These are phyloP conservation scores for Triplophysa bombifrons DNA, from an alignment of 2,797 vertebrate species.

Conservation along the genomic window DNA sequence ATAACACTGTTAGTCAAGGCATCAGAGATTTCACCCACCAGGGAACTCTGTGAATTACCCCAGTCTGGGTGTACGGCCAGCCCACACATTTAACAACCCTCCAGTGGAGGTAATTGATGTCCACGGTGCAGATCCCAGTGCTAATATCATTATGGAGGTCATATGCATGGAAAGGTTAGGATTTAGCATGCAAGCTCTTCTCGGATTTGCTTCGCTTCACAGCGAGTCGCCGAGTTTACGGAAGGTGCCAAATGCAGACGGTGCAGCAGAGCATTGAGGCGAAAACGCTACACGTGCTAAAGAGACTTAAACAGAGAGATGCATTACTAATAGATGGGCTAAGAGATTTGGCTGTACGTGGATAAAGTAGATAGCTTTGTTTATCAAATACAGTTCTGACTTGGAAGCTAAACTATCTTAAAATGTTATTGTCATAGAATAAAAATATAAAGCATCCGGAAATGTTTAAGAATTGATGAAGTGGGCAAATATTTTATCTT, in stretches of 20 bases:
- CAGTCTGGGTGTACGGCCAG: slow-evolving; percentile 46
- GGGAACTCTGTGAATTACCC: slow-evolving; percentile 50
- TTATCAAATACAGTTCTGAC: neutral
- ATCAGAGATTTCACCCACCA: slow-evolving; percentile 36
- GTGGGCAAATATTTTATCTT: neutral
- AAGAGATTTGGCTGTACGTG: neutral
- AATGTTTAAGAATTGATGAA: neutral
- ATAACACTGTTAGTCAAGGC: slow-evolving; percentile 34
- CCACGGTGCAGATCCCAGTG: slow-evolving; percentile 64
- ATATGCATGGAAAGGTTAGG: slow-evolving; percentile 71
- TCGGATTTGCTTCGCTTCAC: slow-evolving; percentile 37
- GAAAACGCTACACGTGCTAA: slow-evolving; percentile 5
- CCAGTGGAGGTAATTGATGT: slow-evolving; percentile 70
- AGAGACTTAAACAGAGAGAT: slow-evolving; percentile 6
- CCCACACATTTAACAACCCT: slow-evolving; percentile 53
- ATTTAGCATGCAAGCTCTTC: slow-evolving; percentile 58
- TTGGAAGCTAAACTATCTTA: slow-evolving; percentile 2
- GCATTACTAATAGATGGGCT: slow-evolving; percentile 23
- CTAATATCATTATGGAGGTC: slow-evolving; percentile 74
- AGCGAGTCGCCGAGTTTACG: slow-evolving; percentile 41
- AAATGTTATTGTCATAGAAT: neutral
- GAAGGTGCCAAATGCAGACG: slow-evolving; percentile 35
- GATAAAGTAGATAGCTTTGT: neutral
- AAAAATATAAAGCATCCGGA: neutral
- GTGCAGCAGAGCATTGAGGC: slow-evolving; percentile 25